These are phyloP conservation scores for Drosophila persimilis DNA, from an alignment of 1,140 invertebrate species.

Conservation along the genomic window DNA sequence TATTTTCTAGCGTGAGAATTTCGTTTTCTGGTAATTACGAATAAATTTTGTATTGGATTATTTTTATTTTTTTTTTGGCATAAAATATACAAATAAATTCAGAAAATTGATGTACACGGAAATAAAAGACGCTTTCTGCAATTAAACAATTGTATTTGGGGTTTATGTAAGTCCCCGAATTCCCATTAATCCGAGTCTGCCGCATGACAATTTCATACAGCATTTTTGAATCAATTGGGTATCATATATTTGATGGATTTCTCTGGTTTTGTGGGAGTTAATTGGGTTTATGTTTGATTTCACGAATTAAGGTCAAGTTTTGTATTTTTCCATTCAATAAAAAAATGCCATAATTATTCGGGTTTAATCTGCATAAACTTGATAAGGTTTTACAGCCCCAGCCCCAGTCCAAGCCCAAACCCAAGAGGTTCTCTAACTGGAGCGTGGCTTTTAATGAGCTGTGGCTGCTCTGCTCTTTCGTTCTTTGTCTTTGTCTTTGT, in stretches of 20 bases:
- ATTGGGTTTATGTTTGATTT: constrained; percentile 10
- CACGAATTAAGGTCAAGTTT: constrained; percentile 11
- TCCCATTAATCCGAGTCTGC: constrained; percentile 7
- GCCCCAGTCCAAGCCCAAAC: neutral
- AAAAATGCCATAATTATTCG: constrained; percentile 46
- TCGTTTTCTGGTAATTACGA: constrained; percentile 41
- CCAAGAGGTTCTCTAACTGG: constrained; percentile 51
- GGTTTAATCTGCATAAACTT: constrained; percentile 24
- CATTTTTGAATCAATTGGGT: constrained; percentile 39
- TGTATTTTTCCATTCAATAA: constrained; percentile 31
- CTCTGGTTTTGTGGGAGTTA: constrained; percentile 14
- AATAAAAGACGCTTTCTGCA: constrained; percentile 37
- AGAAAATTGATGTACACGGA: constrained; percentile 28
- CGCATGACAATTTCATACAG: constrained; percentile 2
- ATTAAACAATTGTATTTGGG: constrained; percentile 27
- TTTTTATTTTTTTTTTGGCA: constrained; percentile 22
- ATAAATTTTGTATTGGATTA: constrained; percentile 17
- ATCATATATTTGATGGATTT: constrained; percentile 46
- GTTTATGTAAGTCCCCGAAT: constrained; percentile 18
- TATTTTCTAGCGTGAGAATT: constrained; percentile 66
- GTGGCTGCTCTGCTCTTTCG: constrained; percentile 19
- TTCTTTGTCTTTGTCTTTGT: constrained; percentile 6
- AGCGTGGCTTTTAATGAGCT: constrained; percentile 67
- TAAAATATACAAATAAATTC: constrained; percentile 18
- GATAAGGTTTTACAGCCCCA: constrained; percentile 35